Conservation (phyloP, 2,113 vertebrate species). For the Ageneiosus marmoratus region DNA sequence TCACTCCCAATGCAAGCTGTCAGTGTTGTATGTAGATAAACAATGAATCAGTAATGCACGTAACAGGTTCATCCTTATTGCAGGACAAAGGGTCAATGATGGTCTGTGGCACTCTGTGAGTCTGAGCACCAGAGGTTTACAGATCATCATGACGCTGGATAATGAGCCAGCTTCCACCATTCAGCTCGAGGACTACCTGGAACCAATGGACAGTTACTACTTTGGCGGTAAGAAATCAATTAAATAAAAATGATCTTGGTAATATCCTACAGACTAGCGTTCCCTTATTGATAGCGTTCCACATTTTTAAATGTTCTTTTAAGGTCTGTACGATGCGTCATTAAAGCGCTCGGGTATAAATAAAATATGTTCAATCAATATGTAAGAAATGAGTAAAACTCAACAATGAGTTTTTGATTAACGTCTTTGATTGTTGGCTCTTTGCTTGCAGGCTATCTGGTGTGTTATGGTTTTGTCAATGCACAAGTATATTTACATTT, state of each 20-base stretch:
- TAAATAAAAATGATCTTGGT: too few relatives aligned
- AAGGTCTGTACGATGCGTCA: not conserved
- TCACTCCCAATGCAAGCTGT: too few relatives aligned
- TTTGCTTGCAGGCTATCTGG: not conserved
- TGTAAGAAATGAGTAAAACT: not conserved
- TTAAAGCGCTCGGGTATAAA: not conserved
- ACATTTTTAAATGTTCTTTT: not conserved
- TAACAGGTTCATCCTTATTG: not conserved
- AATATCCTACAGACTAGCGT: not conserved
- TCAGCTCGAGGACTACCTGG: conserved; percentile 79
- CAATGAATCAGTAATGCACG: not conserved
- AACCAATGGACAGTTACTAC: conserved; percentile 81
- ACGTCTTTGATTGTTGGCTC: not conserved
- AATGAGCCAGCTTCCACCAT: conserved; percentile 75
- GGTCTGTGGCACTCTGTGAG: conserved; percentile 91
- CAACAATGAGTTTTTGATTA: not conserved
- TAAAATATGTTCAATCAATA: not conserved
- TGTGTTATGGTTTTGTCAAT: not conserved
- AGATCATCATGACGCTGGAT: conserved; percentile 83
- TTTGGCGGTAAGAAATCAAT: conserved; percentile 83
- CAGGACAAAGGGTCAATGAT: conserved; percentile 85
- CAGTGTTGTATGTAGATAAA: not conserved
- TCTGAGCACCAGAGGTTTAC: conserved; percentile 80
- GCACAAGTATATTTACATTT: not conserved
- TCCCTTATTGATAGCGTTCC: not conserved